phyloP scores from a whole-genome alignment of 37 sponge, comb jelly and placozoan genomes.

The Chondrosia reniformis region DNA sequence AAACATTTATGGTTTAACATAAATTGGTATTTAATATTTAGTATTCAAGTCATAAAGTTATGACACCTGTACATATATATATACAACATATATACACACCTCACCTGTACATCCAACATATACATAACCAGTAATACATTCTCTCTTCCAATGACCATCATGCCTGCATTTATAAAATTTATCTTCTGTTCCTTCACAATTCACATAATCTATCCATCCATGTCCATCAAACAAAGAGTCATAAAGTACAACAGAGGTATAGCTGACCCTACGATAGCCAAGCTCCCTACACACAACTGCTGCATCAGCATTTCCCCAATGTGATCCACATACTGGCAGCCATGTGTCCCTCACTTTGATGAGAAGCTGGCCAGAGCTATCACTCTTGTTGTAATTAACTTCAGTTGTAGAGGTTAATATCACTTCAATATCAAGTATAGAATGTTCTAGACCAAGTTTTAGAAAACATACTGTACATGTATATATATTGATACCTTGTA shows the following conservation, averaged over 20 bases:
- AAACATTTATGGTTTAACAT: neutral
- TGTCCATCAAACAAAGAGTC: neutral
- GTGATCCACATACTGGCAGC: neutral
- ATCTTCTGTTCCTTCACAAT: neutral
- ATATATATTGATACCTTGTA: no score
- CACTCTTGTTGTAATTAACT: no score
- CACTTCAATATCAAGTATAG: no score
- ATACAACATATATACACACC: neutral
- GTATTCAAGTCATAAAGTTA: neutral
- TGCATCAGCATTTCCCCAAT: neutral
- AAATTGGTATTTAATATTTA: neutral
- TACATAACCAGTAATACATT: neutral
- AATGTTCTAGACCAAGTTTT: no score
- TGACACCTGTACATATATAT: neutral
- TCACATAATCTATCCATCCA: neutral
- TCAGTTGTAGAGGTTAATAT: no score
- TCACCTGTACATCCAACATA: neutral
- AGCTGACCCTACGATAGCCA: neutral
- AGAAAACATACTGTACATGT: no score
- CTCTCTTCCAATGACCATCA: neutral
- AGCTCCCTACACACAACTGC: conserved; percentile 3
- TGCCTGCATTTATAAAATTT: neutral
- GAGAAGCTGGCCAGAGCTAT: no score
- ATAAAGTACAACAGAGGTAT: neutral
- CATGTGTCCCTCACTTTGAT: neutral